phyloP scores from a whole-genome alignment of 2,113 vertebrate genomes.

The Girardinichthys multiradiatus region DNA sequence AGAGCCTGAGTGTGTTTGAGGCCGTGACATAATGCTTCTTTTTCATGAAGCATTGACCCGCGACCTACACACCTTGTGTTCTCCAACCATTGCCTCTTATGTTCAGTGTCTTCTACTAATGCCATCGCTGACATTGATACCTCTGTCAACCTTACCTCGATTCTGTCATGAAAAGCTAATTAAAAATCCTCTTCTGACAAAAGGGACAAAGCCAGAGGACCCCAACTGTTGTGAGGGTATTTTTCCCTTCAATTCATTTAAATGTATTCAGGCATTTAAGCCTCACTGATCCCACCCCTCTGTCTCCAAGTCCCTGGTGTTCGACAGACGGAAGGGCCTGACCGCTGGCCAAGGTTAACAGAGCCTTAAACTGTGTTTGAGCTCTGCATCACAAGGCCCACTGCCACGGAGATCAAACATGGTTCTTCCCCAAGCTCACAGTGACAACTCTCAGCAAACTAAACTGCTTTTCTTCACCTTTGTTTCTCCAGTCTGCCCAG shows the following conservation, averaged over 20 bases:
- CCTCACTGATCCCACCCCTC: conserved; percentile 60
- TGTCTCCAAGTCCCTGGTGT: conserved; percentile 50
- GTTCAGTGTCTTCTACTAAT: conserved; percentile 28
- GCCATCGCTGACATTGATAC: conserved; percentile 17
- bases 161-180: conserved; percentile 38
- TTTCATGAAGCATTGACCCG: conserved; percentile 64
- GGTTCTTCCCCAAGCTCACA: conserved; percentile 40
- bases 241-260: conserved; percentile 25
- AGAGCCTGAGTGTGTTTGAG: conserved; percentile 40
- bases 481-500: conserved; percentile 26
- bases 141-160: conserved; percentile 53
- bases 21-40: conserved; percentile 57
- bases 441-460: conserved; percentile 52
- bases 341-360: conserved; percentile 74
- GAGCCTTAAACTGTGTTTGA: conserved; percentile 75
- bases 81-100: conserved; percentile 41
- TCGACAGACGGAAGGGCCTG: conserved; percentile 60
- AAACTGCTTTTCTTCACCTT: conserved; percentile 53
- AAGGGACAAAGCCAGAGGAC: conserved; percentile 40
- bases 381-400: conserved; percentile 60
- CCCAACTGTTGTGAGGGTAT: conserved; percentile 40
- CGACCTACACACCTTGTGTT: conserved; percentile 62
- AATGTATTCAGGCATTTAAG: conserved; percentile 73
- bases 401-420: conserved; percentile 65
- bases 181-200: conserved; percentile 36